phyloP scores from a whole-genome alignment of 2,113 vertebrate genomes.

The Scomber japonicus region DNA sequence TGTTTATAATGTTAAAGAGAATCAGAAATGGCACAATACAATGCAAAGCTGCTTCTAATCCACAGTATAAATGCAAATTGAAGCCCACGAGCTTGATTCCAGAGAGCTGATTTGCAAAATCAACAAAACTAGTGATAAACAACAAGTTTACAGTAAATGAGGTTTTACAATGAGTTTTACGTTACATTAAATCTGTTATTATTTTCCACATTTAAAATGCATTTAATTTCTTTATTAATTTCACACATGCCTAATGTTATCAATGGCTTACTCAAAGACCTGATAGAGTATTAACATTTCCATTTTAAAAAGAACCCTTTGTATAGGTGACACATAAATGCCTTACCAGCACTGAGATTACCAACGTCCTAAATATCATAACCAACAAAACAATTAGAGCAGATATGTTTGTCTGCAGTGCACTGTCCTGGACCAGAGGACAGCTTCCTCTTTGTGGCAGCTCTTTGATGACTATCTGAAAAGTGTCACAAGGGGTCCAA shows the following conservation, averaged over 20 bases:
- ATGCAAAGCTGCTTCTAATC: not conserved
- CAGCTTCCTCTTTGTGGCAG: conserved; percentile 53
- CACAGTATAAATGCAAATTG: not conserved
- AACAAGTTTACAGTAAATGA: conserved; percentile 1
- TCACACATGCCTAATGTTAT: not conserved
- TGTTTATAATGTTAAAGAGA: conserved; percentile 1
- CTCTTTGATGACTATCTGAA: conserved; percentile 78
- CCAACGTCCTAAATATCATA: not conserved
- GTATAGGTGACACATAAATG: not conserved
- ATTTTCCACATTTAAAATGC: not conserved
- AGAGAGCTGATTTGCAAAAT: conserved; percentile 11
- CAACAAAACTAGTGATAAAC: not conserved
- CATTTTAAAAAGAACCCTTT: not conserved
- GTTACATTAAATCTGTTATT: not conserved
- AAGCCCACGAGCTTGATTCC: not conserved
- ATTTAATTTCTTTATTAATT: not conserved
- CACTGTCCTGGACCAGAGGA: conserved; percentile 44
- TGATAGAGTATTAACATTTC: not conserved
- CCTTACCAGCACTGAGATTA: not conserved
- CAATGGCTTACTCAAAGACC: not conserved
- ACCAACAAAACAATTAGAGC: not conserved
- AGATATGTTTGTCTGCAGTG: not conserved
- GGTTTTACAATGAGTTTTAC: not conserved
- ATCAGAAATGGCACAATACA: not conserved
- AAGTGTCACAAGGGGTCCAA: conserved; percentile 78